Conservation (phyloP, 2,797 vertebrate species). For the Bradypus variegatus region DNA sequence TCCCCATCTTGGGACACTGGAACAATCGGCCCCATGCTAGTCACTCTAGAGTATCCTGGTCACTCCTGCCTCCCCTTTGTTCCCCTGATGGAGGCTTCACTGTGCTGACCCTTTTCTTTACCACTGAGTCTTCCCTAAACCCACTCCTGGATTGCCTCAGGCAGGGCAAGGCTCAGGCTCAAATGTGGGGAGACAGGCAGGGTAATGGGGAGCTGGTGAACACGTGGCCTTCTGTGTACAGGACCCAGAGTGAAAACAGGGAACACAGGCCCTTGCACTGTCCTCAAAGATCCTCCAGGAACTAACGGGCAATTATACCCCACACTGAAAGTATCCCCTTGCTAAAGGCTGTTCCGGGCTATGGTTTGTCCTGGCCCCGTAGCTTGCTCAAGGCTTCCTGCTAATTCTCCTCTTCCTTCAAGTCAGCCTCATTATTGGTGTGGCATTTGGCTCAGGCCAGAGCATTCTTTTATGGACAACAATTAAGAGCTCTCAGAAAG, state of each 20-base stretch:
- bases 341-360: neutral
- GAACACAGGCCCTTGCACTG: neutral
- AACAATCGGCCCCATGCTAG: neutral
- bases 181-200: neutral
- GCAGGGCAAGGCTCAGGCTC: neutral
- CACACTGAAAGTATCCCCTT: neutral
- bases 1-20: neutral
- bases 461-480: slow-evolving; percentile 29
- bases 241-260: neutral
- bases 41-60: neutral
- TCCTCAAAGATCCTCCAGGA: slow-evolving; percentile 20
- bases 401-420: slow-evolving; percentile 34
- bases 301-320: neutral
- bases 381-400: slow-evolving; percentile 29
- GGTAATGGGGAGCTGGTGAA: neutral
- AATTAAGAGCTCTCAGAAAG: slow-evolving; percentile 53
- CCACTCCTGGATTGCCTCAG: neutral
- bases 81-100: neutral
- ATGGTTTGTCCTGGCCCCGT: slow-evolving; percentile 2
- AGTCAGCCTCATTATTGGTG: neutral
- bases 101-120: neutral
- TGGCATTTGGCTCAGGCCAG: neutral
- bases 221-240: accelerated
- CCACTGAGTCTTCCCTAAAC: neutral
- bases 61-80: neutral